Evolutionary conservation across 1,140 invertebrate genomes (phyloP), one percentile per base, ranked within the genome.

Genomic region (Rhopalosiphum maidis): DNA sequence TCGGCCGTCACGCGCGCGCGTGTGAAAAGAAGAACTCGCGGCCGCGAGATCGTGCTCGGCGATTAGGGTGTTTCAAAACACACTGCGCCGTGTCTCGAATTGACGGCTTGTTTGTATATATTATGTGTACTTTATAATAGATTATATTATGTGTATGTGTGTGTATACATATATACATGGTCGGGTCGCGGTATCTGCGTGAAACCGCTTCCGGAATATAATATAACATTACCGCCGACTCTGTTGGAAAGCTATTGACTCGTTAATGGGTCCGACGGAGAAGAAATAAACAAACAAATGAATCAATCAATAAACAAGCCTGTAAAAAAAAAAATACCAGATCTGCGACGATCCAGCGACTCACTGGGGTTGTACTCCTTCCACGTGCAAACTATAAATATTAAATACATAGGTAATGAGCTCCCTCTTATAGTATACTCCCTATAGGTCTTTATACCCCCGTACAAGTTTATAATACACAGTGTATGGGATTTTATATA

Each of bases 101-200:
- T 88, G 46, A 51, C 86, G 86, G 86, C 86, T 51, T 88, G 86
- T 88, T 51, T 88, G 86, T 88, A 87, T 88, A 87, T 87, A 87
- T 25, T 46, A 48, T 30, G 43, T 25, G 37, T 86, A 43, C 23
- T 11, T 86, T 25, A 41, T 86, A 86, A 86, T 46, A 43, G 23
- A 87, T 87, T 15, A 87, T 85, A 86, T 46, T 46, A 46, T 87
- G 43, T 87, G 21, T 68, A 46, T 88, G 8, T 88, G 22, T 86
- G 11, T 35, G 15, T 48, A 22, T 41, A 85, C 25, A 41, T 41
- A 46, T 85, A 43, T 22, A 82, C 23, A 15, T 18, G 23, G 35
- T 41, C 22, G 15, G 41, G 35, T 83, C 22, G 15, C 30, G 60
- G 60, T 51, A 35, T 35, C 9, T 23, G 48, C 11, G 87, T 89